Base-by-base conservation (phyloP, 2,888 invertebrate species). In the Elegia similella region DNA sequence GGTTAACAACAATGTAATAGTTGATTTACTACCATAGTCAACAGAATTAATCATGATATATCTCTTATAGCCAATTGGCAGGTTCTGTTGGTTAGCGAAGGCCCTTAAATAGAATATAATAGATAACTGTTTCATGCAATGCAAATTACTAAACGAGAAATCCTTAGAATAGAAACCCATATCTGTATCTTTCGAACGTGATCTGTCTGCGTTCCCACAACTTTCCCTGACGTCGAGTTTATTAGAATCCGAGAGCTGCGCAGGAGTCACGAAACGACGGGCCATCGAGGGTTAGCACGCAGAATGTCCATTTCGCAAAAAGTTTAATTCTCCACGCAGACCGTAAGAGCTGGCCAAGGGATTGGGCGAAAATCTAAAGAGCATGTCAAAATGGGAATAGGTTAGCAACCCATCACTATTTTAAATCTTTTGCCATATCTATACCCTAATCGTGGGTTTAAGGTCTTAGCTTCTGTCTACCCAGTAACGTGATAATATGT, bases 181-280 rank as follows among this genome's bases (percentile, higher is more conserved):
- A 17, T 60, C 69, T 60, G 66, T 55, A 47, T 55, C 61, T 63
- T 68, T 67, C 59, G 65, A 69, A 66, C 62, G 65, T 65, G 65
- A 67, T 67, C 73, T 69, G 61, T 68, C 63, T 67, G 67, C 66
- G 70, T 73, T 81, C 76, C 75, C 74, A 76, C 70, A 73, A 74
- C 82, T 79, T 82, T 81, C 81, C 73, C 75, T 63, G 53, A 52
- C 56, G 60, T 58, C 57, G 56, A 56, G 55, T 56, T 62, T 67
- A 65, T 65, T 64, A 64, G 64, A 60, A 67, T 66, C 67, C 63
- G 62, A 69, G 66, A 65, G 62, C 62, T 59, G 55, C 56, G 58
- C 69, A 70, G 68, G 75, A 68, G 75, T 78, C 81, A 82, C 80
- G 78, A 78, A 61, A 59, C 66, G 59, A 67, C 67, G 62, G 65